phyloP scores from a whole-genome alignment of 2,888 invertebrate species.

The Chaetogeoica ovagalla region DNA sequence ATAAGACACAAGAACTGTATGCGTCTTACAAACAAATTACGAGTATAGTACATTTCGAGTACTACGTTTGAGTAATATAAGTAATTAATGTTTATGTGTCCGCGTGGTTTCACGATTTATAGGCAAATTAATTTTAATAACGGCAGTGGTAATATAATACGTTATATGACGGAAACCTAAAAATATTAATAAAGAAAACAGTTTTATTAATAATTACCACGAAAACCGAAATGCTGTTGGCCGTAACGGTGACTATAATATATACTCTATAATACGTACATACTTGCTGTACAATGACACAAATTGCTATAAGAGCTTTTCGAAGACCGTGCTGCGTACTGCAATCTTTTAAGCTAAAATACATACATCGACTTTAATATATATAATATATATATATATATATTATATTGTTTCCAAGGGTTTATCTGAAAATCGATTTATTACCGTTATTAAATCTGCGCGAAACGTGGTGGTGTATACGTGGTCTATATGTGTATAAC shows the following conservation, averaged over 20 bases:
- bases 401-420: conserved; percentile 21
- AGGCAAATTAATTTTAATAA: conserved; percentile 32
- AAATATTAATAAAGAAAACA: conserved; percentile 31
- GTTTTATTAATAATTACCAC: conserved; percentile 13
- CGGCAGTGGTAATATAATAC: conserved; percentile 3
- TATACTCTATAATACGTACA: too few relatives aligned
- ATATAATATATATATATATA: too few relatives aligned
- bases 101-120: background rate
- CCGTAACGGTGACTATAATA: background rate
- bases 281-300: too few relatives aligned
- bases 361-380: too few relatives aligned
- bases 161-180: conserved; percentile 2
- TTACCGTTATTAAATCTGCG: background rate
- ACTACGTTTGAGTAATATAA: too few relatives aligned
- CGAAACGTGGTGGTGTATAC: too few relatives aligned
- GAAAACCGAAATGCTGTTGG: background rate
- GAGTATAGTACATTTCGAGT: too few relatives aligned
- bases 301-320: background rate
- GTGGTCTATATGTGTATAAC: too few relatives aligned
- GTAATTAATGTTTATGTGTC: too few relatives aligned
- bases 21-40: too few relatives aligned
- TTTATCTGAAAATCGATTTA: background rate
- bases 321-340: background rate
- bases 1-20: too few relatives aligned
- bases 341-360: background rate